Evolutionary conservation across 2,888 invertebrate species (phyloP), one percentile per base, ranked within the genome.

Genomic region (Andrena dorsata): DNA sequence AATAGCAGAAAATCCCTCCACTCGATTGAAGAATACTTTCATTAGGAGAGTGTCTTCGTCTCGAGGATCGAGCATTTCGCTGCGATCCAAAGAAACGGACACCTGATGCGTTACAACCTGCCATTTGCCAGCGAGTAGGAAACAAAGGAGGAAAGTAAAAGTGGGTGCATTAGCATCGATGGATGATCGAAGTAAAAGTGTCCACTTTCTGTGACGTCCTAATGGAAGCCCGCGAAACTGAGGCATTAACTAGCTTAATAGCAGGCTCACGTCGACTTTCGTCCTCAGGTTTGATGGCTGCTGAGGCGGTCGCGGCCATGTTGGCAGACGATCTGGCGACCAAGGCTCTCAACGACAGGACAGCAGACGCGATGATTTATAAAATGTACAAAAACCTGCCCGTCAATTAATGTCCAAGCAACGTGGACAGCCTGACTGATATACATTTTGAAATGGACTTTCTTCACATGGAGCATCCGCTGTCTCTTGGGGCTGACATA

Each of bases 271-370:
- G 47, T 64, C 30, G 35, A 60, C 82, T 88, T 85, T 83, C 79
- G 61, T 89, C 80, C 77, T 47, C 88, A 93, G 93, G 93, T 86
- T 88, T 92, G 76, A 92, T 91, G 92, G 93, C 93, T 41, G 93
- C 93, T 32, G 93, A 93, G 87, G 93, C 93, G 64, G 92, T 94
- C 13, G 93, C 93, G 13, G 94, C 94, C 32, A 93, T 93, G 93
- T 88, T 94, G 32, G 92, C 91, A 71, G 93, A 93, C 74, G 93
- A 93, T 78, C 86, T 94, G 81, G 90, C 93, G 4, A 92, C 91
- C 20, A 94, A 93, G 72, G 92, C 91, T 13, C 90, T 94, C 26
- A 92, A 85, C 84, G 93, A 93, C 64, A 91, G 90, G 85, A 88
- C 89, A 16, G 88, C 92, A 58, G 93, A 93, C 69, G 91, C 92